Base-by-base conservation (phyloP, 2,113 vertebrate species). In the Bubo scandiacus region DNA sequence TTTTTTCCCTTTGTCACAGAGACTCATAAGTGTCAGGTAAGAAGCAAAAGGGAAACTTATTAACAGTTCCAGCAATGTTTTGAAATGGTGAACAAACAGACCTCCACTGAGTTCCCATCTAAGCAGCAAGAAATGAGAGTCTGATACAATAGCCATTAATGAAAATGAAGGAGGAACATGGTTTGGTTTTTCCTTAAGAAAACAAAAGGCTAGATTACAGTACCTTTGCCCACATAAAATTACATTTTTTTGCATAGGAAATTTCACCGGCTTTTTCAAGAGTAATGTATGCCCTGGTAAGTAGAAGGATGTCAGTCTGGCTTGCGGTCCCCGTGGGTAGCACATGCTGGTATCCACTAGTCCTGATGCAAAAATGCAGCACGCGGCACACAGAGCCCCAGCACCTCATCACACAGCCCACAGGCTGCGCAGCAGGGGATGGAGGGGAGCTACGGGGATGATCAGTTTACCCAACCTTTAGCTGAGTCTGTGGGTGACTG, bases 281-380 rank as follows among this genome's bases (percentile, higher is more conserved):
- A 68, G 19, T 40, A 68, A 77, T 1, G 2, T 23, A 34, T 10
- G 23, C 57, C 11, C 11, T 1, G 0, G 9, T 72, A 40, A 36
- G 47, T 57, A 70, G 52, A 51, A 70, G 3, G 21, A 17, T 81
- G 82, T 51, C 49, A 59, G 38, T 11, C 34, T 81, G 21, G 21
- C 12, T 36, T 34, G 34, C 30, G 15, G 20, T 49, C 30, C 40
- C 45, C 38, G 15, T 10, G 27, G 70, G 34, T 1, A 54, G 27
- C 40, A 29, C 4, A 0, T 14, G 29, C n/a, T 58, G 47, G 38
- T 68, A 32, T 6, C 23, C 70, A 49, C 16, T 38, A 27, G 16
- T 17, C 29, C 30, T n/a, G 51, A 65, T 6, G 52, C 2, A 8
- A 61, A 30, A 83, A 49, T 1, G 5, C 5, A 42, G 52, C 55